Conservation (phyloP, 1,140 invertebrate genomes). For the Drosophila littoralis region DNA sequence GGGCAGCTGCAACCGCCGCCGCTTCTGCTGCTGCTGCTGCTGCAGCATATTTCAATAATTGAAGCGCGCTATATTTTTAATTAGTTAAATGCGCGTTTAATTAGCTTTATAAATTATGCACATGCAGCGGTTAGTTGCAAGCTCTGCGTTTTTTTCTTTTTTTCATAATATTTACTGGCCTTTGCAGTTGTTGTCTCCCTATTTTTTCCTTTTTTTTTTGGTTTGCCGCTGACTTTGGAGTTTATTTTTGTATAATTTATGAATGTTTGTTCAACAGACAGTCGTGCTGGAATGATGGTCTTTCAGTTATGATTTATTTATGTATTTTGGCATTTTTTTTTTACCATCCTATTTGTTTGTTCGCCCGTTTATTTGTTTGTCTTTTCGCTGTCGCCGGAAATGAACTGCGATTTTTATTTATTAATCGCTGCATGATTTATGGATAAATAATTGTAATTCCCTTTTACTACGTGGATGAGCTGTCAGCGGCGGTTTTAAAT, state of each 20-base stretch:
- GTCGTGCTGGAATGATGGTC: slow-evolving; percentile 38
- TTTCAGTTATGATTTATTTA: slow-evolving; percentile 73
- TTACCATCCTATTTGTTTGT: slow-evolving; percentile 39
- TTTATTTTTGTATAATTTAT: slow-evolving; percentile 64
- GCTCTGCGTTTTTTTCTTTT: slow-evolving; percentile 8
- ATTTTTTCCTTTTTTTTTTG: slow-evolving; percentile 12
- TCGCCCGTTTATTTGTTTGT: slow-evolving; percentile 54
- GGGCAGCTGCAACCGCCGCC: slow-evolving; percentile 5
- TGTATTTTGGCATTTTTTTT: slow-evolving; percentile 48
- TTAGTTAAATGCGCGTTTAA: slow-evolving; percentile 83
- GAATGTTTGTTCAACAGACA: slow-evolving; percentile 62
- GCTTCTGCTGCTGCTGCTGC: slow-evolving; percentile 2
- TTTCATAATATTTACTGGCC: slow-evolving; percentile 31
- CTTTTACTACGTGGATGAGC: slow-evolving; percentile 42
- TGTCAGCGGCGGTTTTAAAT: slow-evolving; percentile 50
- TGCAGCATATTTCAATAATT: slow-evolving; percentile 80
- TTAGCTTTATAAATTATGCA: slow-evolving; percentile 83
- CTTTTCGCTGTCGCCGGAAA: slow-evolving; percentile 73
- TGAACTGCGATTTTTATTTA: slow-evolving; percentile 80
- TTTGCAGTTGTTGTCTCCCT: slow-evolving; percentile 17
- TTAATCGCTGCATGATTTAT: slow-evolving; percentile 77
- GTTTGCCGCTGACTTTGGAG: slow-evolving; percentile 19
- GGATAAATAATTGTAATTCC: slow-evolving; percentile 74
- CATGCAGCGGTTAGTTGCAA: slow-evolving; percentile 76
- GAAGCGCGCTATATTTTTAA: slow-evolving; percentile 80